Base-by-base conservation (phyloP, 2,888 invertebrate species). In the Polydrusus cervinus region DNA sequence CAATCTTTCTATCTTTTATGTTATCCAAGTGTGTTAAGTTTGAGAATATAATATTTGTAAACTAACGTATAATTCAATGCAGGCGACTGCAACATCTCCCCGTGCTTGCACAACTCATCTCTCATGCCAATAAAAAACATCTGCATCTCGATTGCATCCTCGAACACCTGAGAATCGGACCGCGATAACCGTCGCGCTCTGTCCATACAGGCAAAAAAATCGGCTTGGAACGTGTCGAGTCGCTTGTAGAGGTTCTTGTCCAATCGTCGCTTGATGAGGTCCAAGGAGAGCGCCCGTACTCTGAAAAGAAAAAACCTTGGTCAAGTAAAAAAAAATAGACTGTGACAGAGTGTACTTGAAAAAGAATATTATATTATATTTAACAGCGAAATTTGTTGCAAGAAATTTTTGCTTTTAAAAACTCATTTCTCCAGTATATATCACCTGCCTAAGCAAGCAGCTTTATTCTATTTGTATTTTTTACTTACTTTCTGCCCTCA, bases 221-320 rank as follows among this genome's bases (percentile, higher is more conserved):
- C 99, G 82, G 97, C 97, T 89, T 99, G 99, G 88, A 99, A 99
- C 71, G 93, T 91, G 86, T 99, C 99, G 77, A 99, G 88, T 7
- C 99, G 90, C 82, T 95, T 94, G 87, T 99, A 99, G 3, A 96
- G 91, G 0, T 97, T 96, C 85, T 95, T 92, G 84, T 99, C 98
- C 53, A 99, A 88, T 20, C 98, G 91, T 20, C 97, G 90, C 86
- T 98, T 99, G 66, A 99, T 96, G 71, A 98, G 89, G 86, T 99
- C 99, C 81, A 98, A 89, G 0, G 97, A 96, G 68, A 97, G 90
- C 0, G 95, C 97, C 66, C 96, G 92, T 0, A 93, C 89, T 83
- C 95, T 95, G 79, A 74, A 85, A 83, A 14, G 7, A 55, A 49
- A 71, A 5, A 3, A 25, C 25, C 1, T 1, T 25, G 5, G 25